These are phyloP conservation scores for Denticeps clupeoides DNA, from an alignment of 2,797 vertebrate genomes.

Conservation along the genomic window DNA sequence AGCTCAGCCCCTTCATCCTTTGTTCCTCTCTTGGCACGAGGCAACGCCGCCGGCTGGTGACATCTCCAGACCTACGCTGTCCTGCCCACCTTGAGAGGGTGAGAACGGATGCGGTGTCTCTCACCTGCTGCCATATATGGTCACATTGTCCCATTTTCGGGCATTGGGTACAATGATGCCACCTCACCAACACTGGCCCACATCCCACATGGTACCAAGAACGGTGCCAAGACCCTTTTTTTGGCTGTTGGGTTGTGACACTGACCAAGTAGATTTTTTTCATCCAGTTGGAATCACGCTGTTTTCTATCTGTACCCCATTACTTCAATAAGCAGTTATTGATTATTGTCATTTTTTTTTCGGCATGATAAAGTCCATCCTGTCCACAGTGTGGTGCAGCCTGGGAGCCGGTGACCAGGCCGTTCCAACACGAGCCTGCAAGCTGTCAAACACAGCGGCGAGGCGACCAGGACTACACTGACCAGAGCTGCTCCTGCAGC, in stretches of 20 bases:
- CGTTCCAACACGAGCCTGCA: constrained; percentile 56
- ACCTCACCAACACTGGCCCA: background rate
- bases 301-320: too few species aligned
- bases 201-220: too few species aligned
- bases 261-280: too few species aligned
- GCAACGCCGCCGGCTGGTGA: too few species aligned
- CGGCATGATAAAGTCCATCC: constrained; percentile 20
- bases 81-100: constrained; percentile 13
- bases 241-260: too few species aligned
- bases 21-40: too few species aligned
- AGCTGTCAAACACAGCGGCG: constrained; percentile 48
- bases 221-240: too few species aligned
- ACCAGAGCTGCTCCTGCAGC: constrained; percentile 42
- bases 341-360: constrained; percentile 44
- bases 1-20: too few species aligned
- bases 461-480: constrained; percentile 46
- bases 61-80: too few species aligned
- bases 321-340: too few species aligned
- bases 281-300: too few species aligned
- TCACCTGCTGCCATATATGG: constrained; percentile 9
- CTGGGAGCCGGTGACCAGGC: constrained; percentile 49
- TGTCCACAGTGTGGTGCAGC: constrained; percentile 34
- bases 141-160: constrained; percentile 5
- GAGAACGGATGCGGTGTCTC: constrained; percentile 8
- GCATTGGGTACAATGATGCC: background rate